Percentiles rank a stretch among this genome's conserved stretches.
Conservation (phyloP, 2,113 vertebrate species). For the Dunckerocampus dactyliophorus region DNA sequence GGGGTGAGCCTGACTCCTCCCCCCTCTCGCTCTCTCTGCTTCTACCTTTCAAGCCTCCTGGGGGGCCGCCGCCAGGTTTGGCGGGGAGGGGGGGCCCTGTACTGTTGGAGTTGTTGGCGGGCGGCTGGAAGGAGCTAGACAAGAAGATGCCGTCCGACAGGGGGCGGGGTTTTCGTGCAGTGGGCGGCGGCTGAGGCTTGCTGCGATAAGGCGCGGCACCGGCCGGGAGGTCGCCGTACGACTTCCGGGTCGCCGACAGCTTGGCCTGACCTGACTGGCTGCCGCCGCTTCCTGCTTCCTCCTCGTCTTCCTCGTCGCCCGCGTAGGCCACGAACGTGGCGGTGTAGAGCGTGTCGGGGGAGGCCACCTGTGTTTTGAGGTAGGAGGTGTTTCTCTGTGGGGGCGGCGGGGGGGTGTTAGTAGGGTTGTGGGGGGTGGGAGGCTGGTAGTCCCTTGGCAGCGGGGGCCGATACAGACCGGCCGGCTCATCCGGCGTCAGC, state of each 20-base stretch:
- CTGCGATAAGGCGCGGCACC: constrained; percentile 71
- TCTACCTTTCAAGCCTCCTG: constrained; percentile 84
- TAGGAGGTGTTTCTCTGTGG: constrained; percentile 97
- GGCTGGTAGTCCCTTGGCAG: constrained; percentile 94
- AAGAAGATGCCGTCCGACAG: constrained; percentile 93
- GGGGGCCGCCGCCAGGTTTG: constrained; percentile 77
- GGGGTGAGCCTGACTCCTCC: constrained; percentile 56
- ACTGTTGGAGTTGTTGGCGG: constrained; percentile 96
- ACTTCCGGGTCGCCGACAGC: constrained; percentile 83
- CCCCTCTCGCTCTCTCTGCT: constrained; percentile 49
- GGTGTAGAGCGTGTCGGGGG: constrained; percentile 96
- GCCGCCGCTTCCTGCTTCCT: constrained; percentile 62
- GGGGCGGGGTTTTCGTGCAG: constrained; percentile 83
- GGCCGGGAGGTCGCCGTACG: constrained; percentile 86
- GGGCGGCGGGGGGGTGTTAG: constrained; percentile 85
- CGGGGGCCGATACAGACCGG: constrained; percentile 94
- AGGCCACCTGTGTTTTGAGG: constrained; percentile 97
- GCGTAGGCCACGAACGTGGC: constrained; percentile 95
- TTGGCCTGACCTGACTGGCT: constrained; percentile 93
- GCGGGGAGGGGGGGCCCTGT: constrained; percentile 81
- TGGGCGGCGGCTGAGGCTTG: constrained; percentile 72
- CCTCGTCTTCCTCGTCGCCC: constrained; percentile 80
- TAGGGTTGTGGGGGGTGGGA: constrained; percentile 73
- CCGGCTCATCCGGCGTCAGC: constrained; percentile 88
- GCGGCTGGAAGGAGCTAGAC: constrained; percentile 87